These are phyloP conservation scores for Mizuhopecten yessoensis DNA, from an alignment of 1,140 invertebrate genomes.

Conservation along the genomic window DNA sequence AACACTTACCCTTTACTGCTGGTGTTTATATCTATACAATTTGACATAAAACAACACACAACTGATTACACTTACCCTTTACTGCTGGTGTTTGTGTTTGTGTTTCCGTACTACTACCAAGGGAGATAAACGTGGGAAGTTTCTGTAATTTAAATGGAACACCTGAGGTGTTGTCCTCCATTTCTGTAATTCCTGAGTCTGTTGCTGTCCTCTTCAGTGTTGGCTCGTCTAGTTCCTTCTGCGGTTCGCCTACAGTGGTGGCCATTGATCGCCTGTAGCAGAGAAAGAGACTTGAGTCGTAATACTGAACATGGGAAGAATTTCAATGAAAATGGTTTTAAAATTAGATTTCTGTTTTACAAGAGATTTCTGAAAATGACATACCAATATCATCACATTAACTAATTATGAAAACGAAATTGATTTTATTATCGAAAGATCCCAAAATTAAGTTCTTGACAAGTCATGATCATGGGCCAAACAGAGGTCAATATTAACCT, in stretches of 20 bases:
- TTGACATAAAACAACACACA: no score
- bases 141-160: constrained; percentile 53
- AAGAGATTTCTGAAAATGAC: no score
- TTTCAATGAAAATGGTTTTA: no score
- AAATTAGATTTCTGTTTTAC: no score
- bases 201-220: constrained; percentile 6
- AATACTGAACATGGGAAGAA: no score
- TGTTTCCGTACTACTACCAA: background rate
- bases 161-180: constrained; percentile 35
- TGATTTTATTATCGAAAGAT: no score
- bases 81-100: background rate
- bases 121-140: constrained; percentile 66
- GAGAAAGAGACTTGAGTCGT: background rate
- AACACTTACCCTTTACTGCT: background rate
- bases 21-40: background rate
- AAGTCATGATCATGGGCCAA: no score
- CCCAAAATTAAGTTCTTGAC: no score
- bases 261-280: background rate
- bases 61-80: background rate
- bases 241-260: background rate
- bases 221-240: background rate
- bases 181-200: background rate
- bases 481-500: no score
- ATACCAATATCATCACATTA: no score
- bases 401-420: no score